Evolutionary conservation across 2,888 invertebrate genomes (phyloP).

Genomic region (Trilocha varians): DNA sequence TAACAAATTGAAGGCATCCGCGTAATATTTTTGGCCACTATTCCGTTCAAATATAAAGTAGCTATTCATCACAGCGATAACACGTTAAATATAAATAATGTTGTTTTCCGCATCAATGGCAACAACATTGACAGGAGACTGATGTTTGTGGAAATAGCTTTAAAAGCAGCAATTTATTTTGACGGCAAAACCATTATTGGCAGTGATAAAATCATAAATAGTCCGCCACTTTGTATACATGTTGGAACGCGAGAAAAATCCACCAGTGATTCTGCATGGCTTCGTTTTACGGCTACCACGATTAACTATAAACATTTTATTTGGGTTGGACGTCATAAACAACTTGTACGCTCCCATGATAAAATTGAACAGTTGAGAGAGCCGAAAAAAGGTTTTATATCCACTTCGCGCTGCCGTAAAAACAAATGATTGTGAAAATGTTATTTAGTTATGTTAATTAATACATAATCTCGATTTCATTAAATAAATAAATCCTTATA

Average conservation of each 20-base stretch:
- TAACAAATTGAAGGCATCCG: no score
- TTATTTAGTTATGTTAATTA: no score
- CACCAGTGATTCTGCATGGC: not conserved
- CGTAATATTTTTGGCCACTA: no score
- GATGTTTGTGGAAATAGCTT: not conserved
- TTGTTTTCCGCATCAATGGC: no score
- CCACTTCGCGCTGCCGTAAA: not conserved
- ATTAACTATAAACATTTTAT: constrained; percentile 4
- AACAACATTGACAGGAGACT: not conserved
- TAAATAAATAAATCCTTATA: no score
- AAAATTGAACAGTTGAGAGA: not conserved
- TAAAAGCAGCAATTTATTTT: not conserved
- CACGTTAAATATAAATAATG: no score
- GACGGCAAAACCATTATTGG: constrained; percentile 5
- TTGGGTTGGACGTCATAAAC: constrained; percentile 1
- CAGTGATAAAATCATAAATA: constrained; percentile 6
- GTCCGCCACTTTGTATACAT: constrained; percentile 1
- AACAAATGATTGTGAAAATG: no score
- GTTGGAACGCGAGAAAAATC: constrained; percentile 2
- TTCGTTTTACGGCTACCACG: constrained; percentile 1
- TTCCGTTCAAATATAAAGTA: no score
- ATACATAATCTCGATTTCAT: no score
- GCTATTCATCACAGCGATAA: no score
- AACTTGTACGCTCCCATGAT: not conserved
- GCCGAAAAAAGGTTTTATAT: not conserved